These are phyloP conservation scores for Semnornis frantzii DNA, from an alignment of 2,113 vertebrate genomes.

Conservation along the genomic window DNA sequence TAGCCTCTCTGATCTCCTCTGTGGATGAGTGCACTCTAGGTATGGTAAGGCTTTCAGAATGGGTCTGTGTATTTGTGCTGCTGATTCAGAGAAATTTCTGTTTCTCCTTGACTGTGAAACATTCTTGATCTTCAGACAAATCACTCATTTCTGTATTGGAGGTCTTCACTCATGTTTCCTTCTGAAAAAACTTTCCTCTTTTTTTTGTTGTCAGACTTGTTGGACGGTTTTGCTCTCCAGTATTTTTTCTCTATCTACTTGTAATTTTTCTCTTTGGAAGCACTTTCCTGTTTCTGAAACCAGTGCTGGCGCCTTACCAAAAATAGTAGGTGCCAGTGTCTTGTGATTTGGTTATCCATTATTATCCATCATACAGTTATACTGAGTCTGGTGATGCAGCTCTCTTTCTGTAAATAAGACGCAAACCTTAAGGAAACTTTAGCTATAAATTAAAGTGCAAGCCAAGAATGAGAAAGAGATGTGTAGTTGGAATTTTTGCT, in stretches of 20 bases:
- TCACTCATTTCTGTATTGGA: background rate
- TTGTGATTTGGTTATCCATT: background rate
- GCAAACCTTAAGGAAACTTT: background rate
- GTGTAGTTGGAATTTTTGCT: background rate
- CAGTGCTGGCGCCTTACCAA: constrained; percentile 33
- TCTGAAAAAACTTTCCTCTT: background rate
- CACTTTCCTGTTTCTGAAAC: background rate
- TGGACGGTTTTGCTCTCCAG: background rate
- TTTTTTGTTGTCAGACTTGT: background rate
- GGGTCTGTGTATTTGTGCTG: background rate
- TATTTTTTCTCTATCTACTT: background rate
- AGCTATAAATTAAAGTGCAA: background rate
- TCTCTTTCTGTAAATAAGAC: background rate
- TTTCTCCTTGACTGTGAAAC: background rate
- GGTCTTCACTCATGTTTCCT: background rate
- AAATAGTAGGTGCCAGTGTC: constrained; percentile 33
- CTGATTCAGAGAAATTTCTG: background rate
- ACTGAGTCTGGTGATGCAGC: background rate
- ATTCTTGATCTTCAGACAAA: background rate
- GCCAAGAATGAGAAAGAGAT: background rate
- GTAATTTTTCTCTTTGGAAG: constrained; percentile 28
- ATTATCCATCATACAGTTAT: background rate
- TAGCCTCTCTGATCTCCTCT: background rate
- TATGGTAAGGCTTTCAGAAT: background rate
- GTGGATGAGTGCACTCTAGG: background rate